A percentile compares a stretch with the other conserved stretches of the same genome.
Evolutionary conservation across 37 sponge, comb jelly and placozoan species (phyloP).

Genomic region (Cliona cf. orientalis): DNA sequence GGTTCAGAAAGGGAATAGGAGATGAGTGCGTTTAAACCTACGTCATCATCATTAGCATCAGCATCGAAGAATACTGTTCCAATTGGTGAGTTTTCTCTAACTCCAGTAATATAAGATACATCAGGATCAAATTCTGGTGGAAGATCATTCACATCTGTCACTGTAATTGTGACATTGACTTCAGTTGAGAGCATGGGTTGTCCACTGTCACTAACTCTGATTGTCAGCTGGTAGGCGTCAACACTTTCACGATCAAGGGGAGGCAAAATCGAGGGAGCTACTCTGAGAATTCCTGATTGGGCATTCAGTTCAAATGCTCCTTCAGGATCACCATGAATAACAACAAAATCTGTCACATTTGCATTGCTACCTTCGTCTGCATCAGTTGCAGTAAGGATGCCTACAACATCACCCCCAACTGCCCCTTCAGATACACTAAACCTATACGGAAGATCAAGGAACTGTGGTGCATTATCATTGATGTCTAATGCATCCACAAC

Average conservation of each 20-base stretch:
- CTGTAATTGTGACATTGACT: slow-evolving; percentile 24
- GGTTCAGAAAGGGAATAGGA: slow-evolving; percentile 11
- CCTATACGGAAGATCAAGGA: slow-evolving; percentile 10
- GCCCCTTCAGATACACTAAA: slow-evolving; percentile 32
- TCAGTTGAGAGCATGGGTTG: slow-evolving; percentile 16
- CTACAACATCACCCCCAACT: slow-evolving; percentile 11
- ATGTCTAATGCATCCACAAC: slow-evolving; percentile 17
- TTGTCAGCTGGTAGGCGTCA: slow-evolving; percentile 5
- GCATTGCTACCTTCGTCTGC: slow-evolving; percentile 34
- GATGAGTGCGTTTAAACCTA: slow-evolving; percentile 31
- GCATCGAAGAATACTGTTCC: slow-evolving; percentile 27
- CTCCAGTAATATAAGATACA: neutral
- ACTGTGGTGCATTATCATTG: slow-evolving; percentile 48
- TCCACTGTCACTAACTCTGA: slow-evolving; percentile 40
- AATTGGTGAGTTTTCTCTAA: slow-evolving; percentile 9
- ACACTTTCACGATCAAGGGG: slow-evolving; percentile 46
- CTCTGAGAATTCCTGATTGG: slow-evolving; percentile 5
- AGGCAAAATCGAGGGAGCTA: neutral
- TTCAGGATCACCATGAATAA: slow-evolving; percentile 6
- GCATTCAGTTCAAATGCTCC: slow-evolving; percentile 18
- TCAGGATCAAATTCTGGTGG: slow-evolving; percentile 34
- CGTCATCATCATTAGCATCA: slow-evolving; percentile 34
- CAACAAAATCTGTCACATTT: slow-evolving; percentile 22
- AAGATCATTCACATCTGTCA: slow-evolving; percentile 54
- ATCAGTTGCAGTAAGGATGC: slow-evolving; percentile 32